A percentile compares a stretch with the other conserved stretches of the same genome.
Evolutionary conservation across 2,113 vertebrate species (phyloP).

Genomic region (Centropus bengalensis): DNA sequence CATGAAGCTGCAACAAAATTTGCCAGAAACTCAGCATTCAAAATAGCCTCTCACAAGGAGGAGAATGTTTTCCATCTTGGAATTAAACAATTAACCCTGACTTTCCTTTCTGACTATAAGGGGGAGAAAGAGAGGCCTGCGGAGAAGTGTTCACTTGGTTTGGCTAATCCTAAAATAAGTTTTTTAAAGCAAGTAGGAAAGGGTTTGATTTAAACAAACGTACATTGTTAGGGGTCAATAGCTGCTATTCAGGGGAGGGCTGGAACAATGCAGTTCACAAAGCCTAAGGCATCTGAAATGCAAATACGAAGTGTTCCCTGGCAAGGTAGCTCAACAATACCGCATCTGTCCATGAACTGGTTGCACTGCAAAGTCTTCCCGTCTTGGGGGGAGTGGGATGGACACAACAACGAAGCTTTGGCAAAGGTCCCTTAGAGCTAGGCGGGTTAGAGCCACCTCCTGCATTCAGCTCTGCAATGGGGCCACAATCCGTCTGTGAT

Average conservation of each 20-base stretch:
- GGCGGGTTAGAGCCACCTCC: background rate
- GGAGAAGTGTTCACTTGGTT: background rate
- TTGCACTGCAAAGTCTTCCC: background rate
- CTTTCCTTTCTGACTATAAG: background rate
- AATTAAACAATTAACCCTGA: background rate
- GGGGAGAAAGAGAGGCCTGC: background rate
- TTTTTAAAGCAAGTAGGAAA: background rate
- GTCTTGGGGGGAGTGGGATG: background rate
- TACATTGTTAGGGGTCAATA: constrained; percentile 52
- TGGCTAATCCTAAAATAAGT: background rate
- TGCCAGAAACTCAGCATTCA: constrained; percentile 9
- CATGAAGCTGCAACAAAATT: background rate
- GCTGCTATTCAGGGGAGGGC: constrained; percentile 32
- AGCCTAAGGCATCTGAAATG: constrained; percentile 21
- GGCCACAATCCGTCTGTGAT: background rate
- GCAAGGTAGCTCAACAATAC: constrained; percentile 43
- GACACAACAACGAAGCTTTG: background rate
- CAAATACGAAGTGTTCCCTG: constrained; percentile 31
- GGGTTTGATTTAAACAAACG: constrained; percentile 41
- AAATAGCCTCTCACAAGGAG: background rate
- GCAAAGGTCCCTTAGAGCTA: background rate
- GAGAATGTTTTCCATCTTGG: background rate
- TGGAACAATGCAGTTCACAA: constrained; percentile 33
- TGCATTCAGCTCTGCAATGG: background rate
- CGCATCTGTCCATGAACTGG: background rate